Evolutionary conservation across 1,140 invertebrate species (phyloP).

Genomic region (Eriocheir sinensis): DNA sequence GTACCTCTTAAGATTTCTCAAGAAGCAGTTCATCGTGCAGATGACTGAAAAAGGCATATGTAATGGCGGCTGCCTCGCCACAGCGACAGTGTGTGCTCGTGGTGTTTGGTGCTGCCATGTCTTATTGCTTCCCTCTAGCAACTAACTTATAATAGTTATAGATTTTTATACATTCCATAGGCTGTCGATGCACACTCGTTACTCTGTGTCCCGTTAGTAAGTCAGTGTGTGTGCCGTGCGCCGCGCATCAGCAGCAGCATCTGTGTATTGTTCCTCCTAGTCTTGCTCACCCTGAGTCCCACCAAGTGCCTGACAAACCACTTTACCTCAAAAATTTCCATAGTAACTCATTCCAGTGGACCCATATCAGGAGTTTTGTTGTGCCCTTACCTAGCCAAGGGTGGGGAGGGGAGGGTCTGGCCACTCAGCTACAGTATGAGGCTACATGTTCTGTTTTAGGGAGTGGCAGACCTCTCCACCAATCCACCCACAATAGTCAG

Average conservation of each 20-base stretch:
- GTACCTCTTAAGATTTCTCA: not conserved
- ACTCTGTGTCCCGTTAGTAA: constrained; percentile 44
- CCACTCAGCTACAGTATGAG: constrained; percentile 22
- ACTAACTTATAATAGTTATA: constrained; percentile 63
- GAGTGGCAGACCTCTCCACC: constrained; percentile 45
- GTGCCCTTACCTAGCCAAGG: constrained; percentile 62
- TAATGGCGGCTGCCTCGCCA: constrained; percentile 46
- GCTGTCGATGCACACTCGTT: constrained; percentile 57
- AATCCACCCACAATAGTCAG: constrained; percentile 56
- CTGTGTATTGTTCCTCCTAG: constrained; percentile 62
- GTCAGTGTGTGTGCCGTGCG: constrained; percentile 53
- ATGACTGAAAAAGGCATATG: not conserved
- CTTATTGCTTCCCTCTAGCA: constrained; percentile 61
- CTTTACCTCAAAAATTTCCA: constrained; percentile 73
- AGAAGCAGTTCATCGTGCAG: not conserved
- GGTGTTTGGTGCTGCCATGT: constrained; percentile 62
- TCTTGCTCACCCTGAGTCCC: constrained; percentile 64
- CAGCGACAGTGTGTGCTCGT: constrained; percentile 31
- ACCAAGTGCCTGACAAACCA: constrained; percentile 75
- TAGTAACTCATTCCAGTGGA: constrained; percentile 76
- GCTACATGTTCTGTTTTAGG: constrained; percentile 53
- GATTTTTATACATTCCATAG: constrained; percentile 71
- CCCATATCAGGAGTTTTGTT: constrained; percentile 69
- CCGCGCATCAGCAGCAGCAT: constrained; percentile 56
- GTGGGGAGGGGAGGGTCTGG: constrained; percentile 42